Base-by-base conservation (phyloP, 1,140 invertebrate species). In the Cydia fagiglandana region DNA sequence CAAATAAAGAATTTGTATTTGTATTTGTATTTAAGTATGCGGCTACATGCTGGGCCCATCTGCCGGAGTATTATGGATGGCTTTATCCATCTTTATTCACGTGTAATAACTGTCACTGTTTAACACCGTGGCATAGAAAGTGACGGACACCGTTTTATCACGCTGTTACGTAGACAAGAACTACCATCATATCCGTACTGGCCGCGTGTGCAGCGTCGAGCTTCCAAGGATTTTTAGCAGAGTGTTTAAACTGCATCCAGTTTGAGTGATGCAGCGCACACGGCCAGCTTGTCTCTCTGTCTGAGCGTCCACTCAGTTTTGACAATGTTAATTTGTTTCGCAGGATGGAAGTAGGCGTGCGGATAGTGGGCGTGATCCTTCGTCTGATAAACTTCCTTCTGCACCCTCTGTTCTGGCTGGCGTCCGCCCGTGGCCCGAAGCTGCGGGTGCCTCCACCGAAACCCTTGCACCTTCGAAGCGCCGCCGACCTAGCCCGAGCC, bases 271-370 rank as follows among this genome's bases (percentile, higher is more conserved):
- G 6, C 34, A 4, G 34, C 34, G 34, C 34, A 7, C 34, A 41
- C 7, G 38, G 1, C 9, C 38, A 0, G 38, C 38, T 41, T 9
- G 7, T 41, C 9, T 12, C 12, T 15, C 13, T 4, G 2, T 4
- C 2, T 47, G 13, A 47, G 13, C 45, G 2, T 47, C 12, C 13
- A 47, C 45, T 47, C n/a, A 56, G n/a, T 56, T 4, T 17, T 17
- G 4, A 56, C 53, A 41, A 24, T 47, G 47, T 50, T 64, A 45
- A 17, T 74, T n/a, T 75, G 64, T 24, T 76, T 75, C 75, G 4
- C 84, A 93, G 91, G 68, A 93, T 93, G 92, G 91, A 93, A 76
- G 85, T 90, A 12, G 85, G 87, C 10, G 91, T 93, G 5, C 82
- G 86, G 79, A 70, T 93, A 61, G 76, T 92, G 7, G 92, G 92